A percentile compares a stretch with the other conserved stretches of the same genome.
Conservation (phyloP, 1,140 invertebrate species). For the Papilio aristodemus region DNA sequence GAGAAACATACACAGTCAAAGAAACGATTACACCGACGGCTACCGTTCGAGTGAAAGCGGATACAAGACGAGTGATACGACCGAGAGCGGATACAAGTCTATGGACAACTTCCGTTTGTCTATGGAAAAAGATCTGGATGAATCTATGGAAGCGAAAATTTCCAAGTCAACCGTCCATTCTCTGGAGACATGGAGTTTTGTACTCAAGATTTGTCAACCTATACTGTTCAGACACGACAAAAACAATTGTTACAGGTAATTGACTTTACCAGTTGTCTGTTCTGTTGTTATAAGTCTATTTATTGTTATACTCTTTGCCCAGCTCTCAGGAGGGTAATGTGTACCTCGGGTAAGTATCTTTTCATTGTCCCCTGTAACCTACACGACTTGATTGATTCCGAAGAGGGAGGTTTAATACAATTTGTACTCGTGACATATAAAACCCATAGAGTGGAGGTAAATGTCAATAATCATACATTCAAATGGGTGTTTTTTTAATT, state of each 20-base stretch:
- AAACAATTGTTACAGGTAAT: constrained; percentile 71
- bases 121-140: constrained; percentile 57
- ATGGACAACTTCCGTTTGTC: constrained; percentile 54
- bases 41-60: constrained; percentile 59
- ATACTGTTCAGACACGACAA: constrained; percentile 71
- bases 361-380: too few species aligned
- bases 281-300: too few species aligned
- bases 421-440: too few species aligned
- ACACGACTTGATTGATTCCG: too few species aligned
- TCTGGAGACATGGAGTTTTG: constrained; percentile 71
- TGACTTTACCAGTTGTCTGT: not conserved
- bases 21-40: constrained; percentile 53
- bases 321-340: too few species aligned
- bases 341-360: too few species aligned
- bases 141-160: constrained; percentile 46
- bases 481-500: too few species aligned
- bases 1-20: constrained; percentile 46
- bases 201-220: constrained; percentile 73
- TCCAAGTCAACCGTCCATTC: constrained; percentile 60
- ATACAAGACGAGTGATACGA: constrained; percentile 47
- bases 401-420: too few species aligned
- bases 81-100: constrained; percentile 40
- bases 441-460: too few species aligned
- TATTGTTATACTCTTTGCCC: too few species aligned
- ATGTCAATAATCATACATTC: too few species aligned